A percentile compares a stretch with the other conserved stretches of the same genome.
Evolutionary conservation across 2,113 vertebrate genomes (phyloP).

Genomic region (Peucedramus taeniatus): DNA sequence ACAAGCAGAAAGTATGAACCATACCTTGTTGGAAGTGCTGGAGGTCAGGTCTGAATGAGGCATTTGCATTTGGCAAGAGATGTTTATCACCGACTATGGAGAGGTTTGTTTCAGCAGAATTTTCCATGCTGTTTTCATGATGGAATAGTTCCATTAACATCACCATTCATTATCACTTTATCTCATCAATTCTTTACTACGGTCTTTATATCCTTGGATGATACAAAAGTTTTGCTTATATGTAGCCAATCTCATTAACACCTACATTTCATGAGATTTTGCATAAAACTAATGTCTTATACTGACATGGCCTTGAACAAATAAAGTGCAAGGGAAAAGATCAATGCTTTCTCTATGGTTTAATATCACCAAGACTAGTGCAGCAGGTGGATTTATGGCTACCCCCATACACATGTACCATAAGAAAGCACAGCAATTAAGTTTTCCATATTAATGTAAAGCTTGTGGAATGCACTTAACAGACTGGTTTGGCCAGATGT

Average conservation of each 20-base stretch:
- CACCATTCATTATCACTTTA: background rate
- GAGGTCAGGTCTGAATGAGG: background rate
- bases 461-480: background rate
- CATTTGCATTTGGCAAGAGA: background rate
- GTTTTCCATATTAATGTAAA: background rate
- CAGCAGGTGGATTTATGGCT: background rate
- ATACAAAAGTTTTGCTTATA: background rate
- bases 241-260: background rate
- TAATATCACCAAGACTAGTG: background rate
- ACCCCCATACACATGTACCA: background rate
- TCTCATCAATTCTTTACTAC: background rate
- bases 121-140: background rate
- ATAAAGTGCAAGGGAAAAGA: background rate
- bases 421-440: background rate
- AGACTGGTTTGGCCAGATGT: background rate
- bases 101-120: background rate
- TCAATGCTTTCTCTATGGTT: background rate
- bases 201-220: background rate
- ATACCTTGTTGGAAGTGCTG: background rate
- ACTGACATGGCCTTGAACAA: background rate
- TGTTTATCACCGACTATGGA: background rate
- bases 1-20: constrained; percentile 39
- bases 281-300: background rate
- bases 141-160: background rate
- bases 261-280: background rate